Conservation (phyloP, 2,113 vertebrate genomes). For the Neolamprologus sp. region DNA sequence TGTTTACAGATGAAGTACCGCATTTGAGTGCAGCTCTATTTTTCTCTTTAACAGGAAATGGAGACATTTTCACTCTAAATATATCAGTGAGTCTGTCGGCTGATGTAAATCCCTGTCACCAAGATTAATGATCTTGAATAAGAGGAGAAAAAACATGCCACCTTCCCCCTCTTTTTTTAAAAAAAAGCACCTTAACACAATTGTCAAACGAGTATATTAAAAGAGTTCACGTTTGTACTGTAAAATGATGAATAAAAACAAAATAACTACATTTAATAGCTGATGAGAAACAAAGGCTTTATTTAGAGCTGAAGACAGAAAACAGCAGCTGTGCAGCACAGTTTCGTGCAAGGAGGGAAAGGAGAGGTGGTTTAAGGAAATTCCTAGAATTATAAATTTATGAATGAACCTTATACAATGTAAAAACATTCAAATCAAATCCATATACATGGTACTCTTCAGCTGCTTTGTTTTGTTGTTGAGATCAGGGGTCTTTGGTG, state of each 20-base stretch:
- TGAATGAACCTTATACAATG: background rate
- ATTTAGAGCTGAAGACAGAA: background rate
- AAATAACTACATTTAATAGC: background rate
- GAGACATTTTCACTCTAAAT: constrained; percentile 48
- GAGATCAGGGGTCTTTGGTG: background rate
- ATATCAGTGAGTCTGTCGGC: constrained; percentile 37
- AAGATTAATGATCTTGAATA: constrained; percentile 33
- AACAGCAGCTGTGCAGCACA: fast-evolving
- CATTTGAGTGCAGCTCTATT: constrained; percentile 22
- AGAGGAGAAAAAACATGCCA: background rate
- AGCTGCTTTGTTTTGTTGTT: background rate
- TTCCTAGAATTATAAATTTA: background rate
- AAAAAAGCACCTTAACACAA: background rate
- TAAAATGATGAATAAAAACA: background rate
- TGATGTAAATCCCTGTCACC: constrained; percentile 48
- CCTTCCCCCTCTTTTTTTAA: background rate
- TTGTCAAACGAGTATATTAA: background rate
- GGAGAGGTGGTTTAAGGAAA: background rate
- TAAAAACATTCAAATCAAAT: background rate
- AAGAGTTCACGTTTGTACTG: background rate
- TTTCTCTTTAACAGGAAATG: constrained; percentile 50
- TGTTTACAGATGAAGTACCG: constrained; percentile 50
- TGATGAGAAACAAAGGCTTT: background rate
- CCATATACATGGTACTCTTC: background rate
- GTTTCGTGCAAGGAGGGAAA: background rate